Evolutionary conservation across 1,140 invertebrate species (phyloP), one percentile per base, ranked within the genome.

Genomic region (Campoletis sonorensis): DNA sequence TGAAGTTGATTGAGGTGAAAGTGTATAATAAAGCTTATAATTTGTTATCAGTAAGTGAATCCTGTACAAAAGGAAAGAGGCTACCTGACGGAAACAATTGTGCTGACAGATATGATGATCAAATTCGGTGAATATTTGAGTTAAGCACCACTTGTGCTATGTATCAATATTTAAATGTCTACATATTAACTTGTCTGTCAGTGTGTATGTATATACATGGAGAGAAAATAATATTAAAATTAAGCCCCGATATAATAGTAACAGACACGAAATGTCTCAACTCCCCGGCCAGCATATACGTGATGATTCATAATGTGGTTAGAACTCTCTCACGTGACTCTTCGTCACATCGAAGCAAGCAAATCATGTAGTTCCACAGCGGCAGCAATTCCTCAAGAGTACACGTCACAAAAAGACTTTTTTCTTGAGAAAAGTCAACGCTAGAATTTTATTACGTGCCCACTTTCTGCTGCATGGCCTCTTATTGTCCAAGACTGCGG

Each of bases 401-500:
- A 5, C 11, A 10, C 40, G 7, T 45, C 40, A 45, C 1, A 11
- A 10, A 13, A 13, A 13, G 54, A 37, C 61, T 78, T 45, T 45
- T 23, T 61, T 61, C 76, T 18, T 21, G 67, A 70, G 37, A n/a
- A 51, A 33, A 27, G 16, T 15, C 11, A 67, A 67, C 23, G 21
- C 1, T 18, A 58, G 40, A 51, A 18, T 58, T 49, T 70, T 13
- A 54, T 78, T 40, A 45, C 33, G 61, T 26, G 10, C n/a, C n/a
- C 30, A 67, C 51, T 82, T 84, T 61, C 37, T 23, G 33, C 30
- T n/a, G 27, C 13, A 45, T 67, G 8, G 76, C 30, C 21, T 37
- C 21, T 18, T 23, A 15, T 72, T 8, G 15, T 26, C 27, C 40
- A 49, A n/a, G 45, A 27, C 13, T 61, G 18, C 58, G 33, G 58